Evolutionary conservation across 2,113 vertebrate species (phyloP).

Genomic region (Pseudorasbora parva): DNA sequence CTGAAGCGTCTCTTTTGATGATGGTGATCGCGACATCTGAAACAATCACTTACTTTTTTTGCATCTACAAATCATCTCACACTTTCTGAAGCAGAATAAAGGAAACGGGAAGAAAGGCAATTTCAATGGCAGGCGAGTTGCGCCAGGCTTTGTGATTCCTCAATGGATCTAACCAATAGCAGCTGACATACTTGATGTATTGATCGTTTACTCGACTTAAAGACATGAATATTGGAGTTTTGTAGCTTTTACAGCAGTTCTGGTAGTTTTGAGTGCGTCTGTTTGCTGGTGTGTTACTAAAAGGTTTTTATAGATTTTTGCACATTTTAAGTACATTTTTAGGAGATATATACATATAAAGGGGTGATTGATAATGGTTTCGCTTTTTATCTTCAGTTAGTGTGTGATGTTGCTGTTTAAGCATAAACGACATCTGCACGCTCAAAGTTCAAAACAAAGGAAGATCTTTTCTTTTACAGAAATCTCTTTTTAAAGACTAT

Average conservation of each 20-base stretch:
- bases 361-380: no score
- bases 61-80: not conserved
- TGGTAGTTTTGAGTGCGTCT: not conserved
- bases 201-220: slow-evolving; percentile 2
- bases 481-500: no score
- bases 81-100: slow-evolving; percentile 6
- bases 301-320: not conserved
- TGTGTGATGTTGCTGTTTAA: no score
- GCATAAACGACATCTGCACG: no score
- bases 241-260: not conserved
- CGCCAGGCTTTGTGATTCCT: not conserved
- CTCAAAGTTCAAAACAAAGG: no score
- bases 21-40: slow-evolving; percentile 16
- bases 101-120: not conserved
- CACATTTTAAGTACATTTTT: no score
- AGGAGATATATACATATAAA: no score
- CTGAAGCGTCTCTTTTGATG: not conserved
- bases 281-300: not conserved
- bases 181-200: slow-evolving; percentile 30
- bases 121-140: not conserved
- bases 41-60: not conserved
- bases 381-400: no score
- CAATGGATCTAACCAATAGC: slow-evolving; percentile 29
- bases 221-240: not conserved
- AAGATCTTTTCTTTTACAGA: no score